Base-by-base conservation (phyloP, 1,140 invertebrate genomes). In the Dicyema japonicum region DNA sequence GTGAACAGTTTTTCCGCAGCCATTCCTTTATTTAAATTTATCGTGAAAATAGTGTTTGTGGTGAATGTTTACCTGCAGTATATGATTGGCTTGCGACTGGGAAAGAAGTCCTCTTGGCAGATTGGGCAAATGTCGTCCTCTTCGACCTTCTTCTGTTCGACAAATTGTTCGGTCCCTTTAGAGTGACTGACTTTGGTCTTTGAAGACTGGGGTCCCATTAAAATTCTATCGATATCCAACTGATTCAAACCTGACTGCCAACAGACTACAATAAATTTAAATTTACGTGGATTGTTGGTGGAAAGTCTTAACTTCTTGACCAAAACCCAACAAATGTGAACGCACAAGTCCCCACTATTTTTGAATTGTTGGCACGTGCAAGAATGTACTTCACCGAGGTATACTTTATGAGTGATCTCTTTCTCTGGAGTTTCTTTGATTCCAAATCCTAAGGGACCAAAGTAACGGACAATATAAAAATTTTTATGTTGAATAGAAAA, bases 11-110 rank as follows among this genome's bases (percentile, higher is more conserved):
- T 23, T 23, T 12, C 4, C 11, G 15, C 12, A 11, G 12, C n/a
- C 18, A 17, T 5, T 12, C n/a, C 4, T n/a, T n/a, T n/a, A n/a
- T n/a, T n/a, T n/a, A n/a, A n/a, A n/a, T n/a, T n/a, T n/a, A n/a
- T 49, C 11, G 49, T 47, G 34, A 51, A 48, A 6, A 53, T 42
- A 33, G 40, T 51, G 35, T 53, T 53, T n/a, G n/a, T n/a, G 4
- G 46, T 47, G 39, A 48, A 53, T 11, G 38, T 40, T 28, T 36
- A 49, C 44, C 42, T 43, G 41, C 50, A 53, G 29, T 36, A 53
- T 5, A 47, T 50, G 6, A 53, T 45, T 27, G 46, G 45, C 18
- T 41, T 32, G 18, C 40, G 40, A 29, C 43, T 48, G n/a, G 29
- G 30, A n/a, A 50, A 27, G 5, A 53, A 36, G 26, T 51, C 48